These are phyloP conservation scores for Orthonyx spaldingii DNA, from an alignment of 2,113 vertebrate species.

Conservation along the genomic window DNA sequence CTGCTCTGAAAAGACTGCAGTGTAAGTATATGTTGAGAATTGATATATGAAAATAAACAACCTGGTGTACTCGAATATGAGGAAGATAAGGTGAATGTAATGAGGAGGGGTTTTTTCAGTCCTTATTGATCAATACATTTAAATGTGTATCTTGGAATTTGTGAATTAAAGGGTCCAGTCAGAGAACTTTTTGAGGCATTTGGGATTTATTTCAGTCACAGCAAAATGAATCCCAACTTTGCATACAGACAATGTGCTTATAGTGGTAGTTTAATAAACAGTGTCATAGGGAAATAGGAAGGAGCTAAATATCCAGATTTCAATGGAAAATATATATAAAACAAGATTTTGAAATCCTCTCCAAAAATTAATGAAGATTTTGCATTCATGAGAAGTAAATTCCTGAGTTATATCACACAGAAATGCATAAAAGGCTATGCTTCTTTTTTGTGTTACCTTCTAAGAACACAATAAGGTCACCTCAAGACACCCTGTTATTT, in stretches of 20 bases:
- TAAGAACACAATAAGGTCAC: neutral
- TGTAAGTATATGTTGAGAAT: neutral
- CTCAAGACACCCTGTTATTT: neutral
- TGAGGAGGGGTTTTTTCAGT: neutral
- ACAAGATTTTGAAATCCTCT: neutral
- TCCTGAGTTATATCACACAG: neutral
- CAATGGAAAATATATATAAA: neutral
- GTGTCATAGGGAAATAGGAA: neutral
- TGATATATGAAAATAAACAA: neutral
- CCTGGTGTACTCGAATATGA: neutral
- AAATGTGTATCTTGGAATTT: neutral
- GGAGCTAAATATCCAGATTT: neutral
- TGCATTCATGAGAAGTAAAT: neutral
- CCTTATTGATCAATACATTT: neutral
- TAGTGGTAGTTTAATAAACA: neutral
- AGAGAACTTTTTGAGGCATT: neutral
- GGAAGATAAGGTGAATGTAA: neutral
- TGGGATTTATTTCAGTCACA: neutral
- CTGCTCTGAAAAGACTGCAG: neutral
- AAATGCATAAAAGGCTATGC: neutral
- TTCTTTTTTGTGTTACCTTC: neutral
- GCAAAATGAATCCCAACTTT: neutral
- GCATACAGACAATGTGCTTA: neutral
- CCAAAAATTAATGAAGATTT: neutral
- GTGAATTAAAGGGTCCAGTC: neutral